These are phyloP conservation scores for Porites evermanni DNA, from an alignment of 92 coral and sea anemone species.

Conservation along the genomic window DNA sequence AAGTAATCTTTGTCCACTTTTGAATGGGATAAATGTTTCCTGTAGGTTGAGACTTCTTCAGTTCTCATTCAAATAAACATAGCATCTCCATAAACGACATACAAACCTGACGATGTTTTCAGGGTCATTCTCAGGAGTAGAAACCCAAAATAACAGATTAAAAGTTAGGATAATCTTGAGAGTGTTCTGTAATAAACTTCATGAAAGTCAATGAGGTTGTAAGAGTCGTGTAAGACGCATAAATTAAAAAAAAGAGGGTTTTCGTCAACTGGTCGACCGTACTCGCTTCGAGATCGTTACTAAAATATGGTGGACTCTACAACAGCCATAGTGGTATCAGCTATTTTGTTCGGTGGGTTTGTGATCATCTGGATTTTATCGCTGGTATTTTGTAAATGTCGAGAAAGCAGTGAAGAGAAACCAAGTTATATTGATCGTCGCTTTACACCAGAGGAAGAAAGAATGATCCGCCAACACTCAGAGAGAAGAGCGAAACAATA, in stretches of 20 bases:
- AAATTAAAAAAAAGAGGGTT: background rate
- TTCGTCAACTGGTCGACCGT: background rate
- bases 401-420: background rate
- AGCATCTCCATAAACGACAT: too few species aligned
- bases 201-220: conserved; percentile 8
- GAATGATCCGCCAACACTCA: conserved; percentile 41
- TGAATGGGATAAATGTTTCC: too few species aligned
- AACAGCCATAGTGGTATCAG: conserved; percentile 28
- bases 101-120: too few species aligned
- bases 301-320: conserved; percentile 12
- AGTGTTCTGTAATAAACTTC: background rate
- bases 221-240: conserved; percentile 2
- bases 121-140: too few species aligned
- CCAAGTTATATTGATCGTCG: background rate
- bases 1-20: background rate
- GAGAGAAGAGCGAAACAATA: conserved; percentile 34
- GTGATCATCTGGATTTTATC: conserved; percentile 35
- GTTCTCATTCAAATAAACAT: too few species aligned
- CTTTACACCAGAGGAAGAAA: conserved; percentile 33
- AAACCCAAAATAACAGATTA: background rate
- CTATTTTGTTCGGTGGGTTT: conserved; percentile 29
- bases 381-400: conserved; percentile 32
- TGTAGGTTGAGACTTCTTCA: too few species aligned
- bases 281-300: background rate
- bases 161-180: background rate